Percentiles rank a stretch among this genome's conserved stretches.
Conservation (phyloP, 1,140 invertebrate genomes). For the Aplysia californica region DNA sequence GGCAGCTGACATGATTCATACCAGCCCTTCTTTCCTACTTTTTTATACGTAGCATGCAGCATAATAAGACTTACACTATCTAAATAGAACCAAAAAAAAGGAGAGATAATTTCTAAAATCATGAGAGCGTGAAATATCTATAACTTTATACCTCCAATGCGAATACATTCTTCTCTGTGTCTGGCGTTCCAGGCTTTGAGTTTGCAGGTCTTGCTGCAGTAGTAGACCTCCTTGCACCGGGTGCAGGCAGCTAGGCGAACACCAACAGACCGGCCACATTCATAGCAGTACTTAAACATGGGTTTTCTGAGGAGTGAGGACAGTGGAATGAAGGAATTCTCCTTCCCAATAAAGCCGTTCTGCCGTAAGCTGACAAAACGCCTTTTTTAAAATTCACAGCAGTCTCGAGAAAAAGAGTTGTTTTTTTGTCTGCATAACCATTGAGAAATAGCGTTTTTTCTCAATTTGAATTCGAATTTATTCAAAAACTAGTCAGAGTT, state of each 20-base stretch:
- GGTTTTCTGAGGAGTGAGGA: constrained; percentile 58
- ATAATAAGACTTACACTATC: not conserved
- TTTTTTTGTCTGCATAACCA: too few relatives aligned
- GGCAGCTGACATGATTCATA: not conserved
- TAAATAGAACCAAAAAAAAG: not conserved
- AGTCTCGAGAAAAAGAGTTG: too few relatives aligned
- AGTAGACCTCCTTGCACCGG: constrained; percentile 67
- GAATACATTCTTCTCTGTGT: constrained; percentile 66
- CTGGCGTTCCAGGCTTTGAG: constrained; percentile 64
- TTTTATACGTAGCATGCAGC: not conserved
- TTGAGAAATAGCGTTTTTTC: too few relatives aligned
- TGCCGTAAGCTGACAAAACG: too few relatives aligned
- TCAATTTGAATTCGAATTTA: too few relatives aligned
- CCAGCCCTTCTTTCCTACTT: not conserved
- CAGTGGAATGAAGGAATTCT: too few relatives aligned
- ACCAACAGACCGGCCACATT: constrained; percentile 66
- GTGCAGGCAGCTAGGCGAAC: constrained; percentile 65
- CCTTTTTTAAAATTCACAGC: too few relatives aligned
- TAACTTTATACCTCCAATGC: constrained; percentile 50
- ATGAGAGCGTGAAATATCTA: not conserved
- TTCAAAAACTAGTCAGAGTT: too few relatives aligned
- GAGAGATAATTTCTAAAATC: not conserved
- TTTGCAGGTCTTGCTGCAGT: constrained; percentile 69
- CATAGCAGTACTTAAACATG: constrained; percentile 66
- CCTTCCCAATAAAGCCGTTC: too few relatives aligned